phyloP scores from a whole-genome alignment of 2,113 vertebrate genomes.

The Crotalus horridus region DNA sequence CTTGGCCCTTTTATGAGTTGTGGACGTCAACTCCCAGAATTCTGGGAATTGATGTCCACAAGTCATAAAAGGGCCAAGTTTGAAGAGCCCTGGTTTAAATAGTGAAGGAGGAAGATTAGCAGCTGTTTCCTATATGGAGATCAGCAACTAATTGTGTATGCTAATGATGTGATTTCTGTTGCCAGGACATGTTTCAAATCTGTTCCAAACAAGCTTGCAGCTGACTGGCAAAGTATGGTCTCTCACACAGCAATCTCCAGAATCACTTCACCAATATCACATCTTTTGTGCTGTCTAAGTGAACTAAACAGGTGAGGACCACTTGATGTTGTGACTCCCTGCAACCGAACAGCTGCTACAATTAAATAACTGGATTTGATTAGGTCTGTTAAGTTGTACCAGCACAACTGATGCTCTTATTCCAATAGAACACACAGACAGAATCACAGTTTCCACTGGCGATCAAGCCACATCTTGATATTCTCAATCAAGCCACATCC shows the following conservation, averaged over 20 bases:
- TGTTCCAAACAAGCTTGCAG: background rate
- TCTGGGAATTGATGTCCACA: too few relatives aligned
- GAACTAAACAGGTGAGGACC: background rate
- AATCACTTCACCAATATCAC: background rate
- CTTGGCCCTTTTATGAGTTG: too few relatives aligned
- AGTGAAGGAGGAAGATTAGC: background rate
- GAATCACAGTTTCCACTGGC: background rate
- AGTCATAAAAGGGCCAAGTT: too few relatives aligned
- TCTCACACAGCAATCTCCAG: background rate
- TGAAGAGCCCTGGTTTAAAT: background rate
- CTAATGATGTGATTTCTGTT: background rate
- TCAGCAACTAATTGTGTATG: background rate
- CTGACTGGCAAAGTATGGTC: background rate
- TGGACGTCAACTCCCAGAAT: too few relatives aligned
- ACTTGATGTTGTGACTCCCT: background rate
- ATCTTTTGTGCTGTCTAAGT: background rate
- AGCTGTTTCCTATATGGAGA: background rate
- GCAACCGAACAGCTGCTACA: background rate
- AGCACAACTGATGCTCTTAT: background rate
- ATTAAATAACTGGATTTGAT: background rate
- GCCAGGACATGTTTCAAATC: background rate
- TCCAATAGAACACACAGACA: background rate
- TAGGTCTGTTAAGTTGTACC: background rate
- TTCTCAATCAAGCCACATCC: background rate
- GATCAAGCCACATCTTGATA: too few relatives aligned